Conservation (phyloP, 2,113 vertebrate species). For the Serinus canaria region DNA sequence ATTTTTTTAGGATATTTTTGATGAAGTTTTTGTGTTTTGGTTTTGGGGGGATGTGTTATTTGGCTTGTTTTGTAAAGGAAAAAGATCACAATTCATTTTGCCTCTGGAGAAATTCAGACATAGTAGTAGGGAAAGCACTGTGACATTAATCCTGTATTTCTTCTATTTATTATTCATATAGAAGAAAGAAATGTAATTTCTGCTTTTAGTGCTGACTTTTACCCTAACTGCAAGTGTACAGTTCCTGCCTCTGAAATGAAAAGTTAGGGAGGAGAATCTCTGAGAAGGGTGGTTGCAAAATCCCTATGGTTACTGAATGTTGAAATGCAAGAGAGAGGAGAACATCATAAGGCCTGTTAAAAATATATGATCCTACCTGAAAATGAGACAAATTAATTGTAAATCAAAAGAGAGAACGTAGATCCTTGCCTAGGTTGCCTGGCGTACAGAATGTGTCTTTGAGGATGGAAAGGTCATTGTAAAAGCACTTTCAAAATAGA, state of each 20-base stretch:
- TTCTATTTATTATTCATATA: background rate
- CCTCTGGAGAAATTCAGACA: background rate
- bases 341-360: background rate
- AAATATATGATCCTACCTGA: background rate
- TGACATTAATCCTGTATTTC: background rate
- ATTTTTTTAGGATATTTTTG: background rate
- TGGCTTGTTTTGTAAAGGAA: background rate
- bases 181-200: background rate
- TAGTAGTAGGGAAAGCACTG: background rate
- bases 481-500: background rate
- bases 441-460: background rate
- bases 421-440: background rate
- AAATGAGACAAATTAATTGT: background rate
- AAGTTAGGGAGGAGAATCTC: background rate
- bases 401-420: background rate
- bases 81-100: background rate
- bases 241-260: background rate
- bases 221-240: background rate
- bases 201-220: background rate
- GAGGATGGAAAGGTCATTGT: background rate
- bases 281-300: background rate
- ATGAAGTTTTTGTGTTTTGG: background rate
- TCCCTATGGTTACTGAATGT: background rate
- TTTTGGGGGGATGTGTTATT: background rate
- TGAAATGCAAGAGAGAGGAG: background rate